Evolutionary conservation across 2,888 invertebrate species (phyloP).

Genomic region (Mythimna pallens): DNA sequence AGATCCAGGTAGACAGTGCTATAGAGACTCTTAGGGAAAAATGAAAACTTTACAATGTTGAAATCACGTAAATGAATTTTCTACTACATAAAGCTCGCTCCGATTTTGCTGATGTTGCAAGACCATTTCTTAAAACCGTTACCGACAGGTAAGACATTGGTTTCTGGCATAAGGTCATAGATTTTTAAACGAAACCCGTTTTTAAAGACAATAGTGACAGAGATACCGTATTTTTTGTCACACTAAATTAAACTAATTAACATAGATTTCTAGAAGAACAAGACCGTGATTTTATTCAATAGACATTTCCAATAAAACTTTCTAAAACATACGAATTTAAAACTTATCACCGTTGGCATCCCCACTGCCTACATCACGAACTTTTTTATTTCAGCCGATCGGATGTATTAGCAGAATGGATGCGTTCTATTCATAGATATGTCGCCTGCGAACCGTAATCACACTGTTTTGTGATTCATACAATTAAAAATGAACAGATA

Average conservation of each 20-base stretch:
- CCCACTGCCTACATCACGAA: constrained; percentile 38
- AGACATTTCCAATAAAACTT: constrained; percentile 54
- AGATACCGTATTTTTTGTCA: constrained; percentile 13
- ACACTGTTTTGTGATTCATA: constrained; percentile 60
- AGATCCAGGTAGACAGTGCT: not conserved
- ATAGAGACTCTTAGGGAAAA: not conserved
- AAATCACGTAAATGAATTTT: not conserved
- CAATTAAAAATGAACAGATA: constrained; percentile 53
- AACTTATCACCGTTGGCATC: constrained; percentile 49
- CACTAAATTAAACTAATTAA: constrained; percentile 43
- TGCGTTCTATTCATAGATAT: constrained; percentile 69
- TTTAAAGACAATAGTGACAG: constrained; percentile 3
- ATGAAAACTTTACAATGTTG: not conserved
- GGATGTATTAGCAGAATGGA: constrained; percentile 64
- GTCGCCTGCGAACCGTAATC: constrained; percentile 61
- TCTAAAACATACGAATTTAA: constrained; percentile 59
- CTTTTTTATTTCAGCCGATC: constrained; percentile 68
- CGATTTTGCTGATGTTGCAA: not conserved
- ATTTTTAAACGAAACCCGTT: not conserved
- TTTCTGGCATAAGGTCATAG: not conserved
- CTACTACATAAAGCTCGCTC: not conserved
- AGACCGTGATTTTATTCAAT: constrained; percentile 27
- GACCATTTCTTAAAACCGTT: not conserved
- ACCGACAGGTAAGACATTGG: not conserved
- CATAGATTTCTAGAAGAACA: constrained; percentile 46